A percentile compares a stretch with the other conserved stretches of the same genome.
Evolutionary conservation across 2,797 vertebrate genomes (phyloP).

Genomic region (Xenops minutus): DNA sequence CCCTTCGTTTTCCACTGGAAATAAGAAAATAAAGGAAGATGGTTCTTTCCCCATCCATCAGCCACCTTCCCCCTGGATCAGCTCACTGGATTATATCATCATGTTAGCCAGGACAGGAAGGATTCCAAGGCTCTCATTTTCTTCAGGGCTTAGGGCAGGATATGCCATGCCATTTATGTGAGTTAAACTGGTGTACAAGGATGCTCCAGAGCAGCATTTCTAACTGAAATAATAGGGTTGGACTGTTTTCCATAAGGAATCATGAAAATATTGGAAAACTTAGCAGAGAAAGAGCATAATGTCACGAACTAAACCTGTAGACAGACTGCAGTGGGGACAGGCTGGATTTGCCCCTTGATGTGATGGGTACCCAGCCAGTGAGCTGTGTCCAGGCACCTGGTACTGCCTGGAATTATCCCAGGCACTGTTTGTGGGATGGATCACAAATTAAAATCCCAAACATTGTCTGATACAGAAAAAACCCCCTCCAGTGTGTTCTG

Average conservation of each 20-base stretch:
- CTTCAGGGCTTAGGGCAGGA: not conserved
- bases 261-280: not conserved
- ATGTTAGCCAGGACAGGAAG: not conserved
- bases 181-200: not conserved
- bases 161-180: not conserved
- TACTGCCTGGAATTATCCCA: not conserved
- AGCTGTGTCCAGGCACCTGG: not conserved
- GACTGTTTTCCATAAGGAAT: not conserved
- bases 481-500: not conserved
- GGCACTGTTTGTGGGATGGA: not conserved
- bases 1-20: not conserved
- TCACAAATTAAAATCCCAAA: not conserved
- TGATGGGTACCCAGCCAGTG: rapidly evolving
- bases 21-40: not conserved
- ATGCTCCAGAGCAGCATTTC: not conserved
- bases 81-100: not conserved
- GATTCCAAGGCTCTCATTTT: not conserved
- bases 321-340: not conserved
- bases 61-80: not conserved
- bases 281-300: not conserved
- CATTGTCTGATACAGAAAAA: not conserved
- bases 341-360: not conserved
- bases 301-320: not conserved
- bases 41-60: not conserved
- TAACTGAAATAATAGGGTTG: not conserved